Base-by-base conservation (phyloP, 2,797 vertebrate species). In the Pangasius mekongensis region DNA sequence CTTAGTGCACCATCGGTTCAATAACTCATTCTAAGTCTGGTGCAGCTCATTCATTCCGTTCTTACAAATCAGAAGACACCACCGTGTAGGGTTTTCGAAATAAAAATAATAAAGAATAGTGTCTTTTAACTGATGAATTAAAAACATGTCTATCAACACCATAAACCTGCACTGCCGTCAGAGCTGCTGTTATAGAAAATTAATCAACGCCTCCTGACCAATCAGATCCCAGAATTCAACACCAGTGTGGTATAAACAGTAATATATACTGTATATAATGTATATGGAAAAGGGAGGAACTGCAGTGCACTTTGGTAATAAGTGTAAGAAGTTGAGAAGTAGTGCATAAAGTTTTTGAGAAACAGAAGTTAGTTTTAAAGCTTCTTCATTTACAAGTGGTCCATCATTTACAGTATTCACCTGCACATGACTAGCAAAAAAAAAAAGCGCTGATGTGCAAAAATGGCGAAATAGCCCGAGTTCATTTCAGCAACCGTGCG, bases 401-500 rank as follows among this genome's bases (percentile, higher is more conserved):
- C 27, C 81, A 83, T 64, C 58, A 47, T 64, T 47, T 83, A 64
- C 81, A n/a, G 58, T 10, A 8, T n/a, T 83, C 60, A 64, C 81
- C 80, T 64, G 58, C 80, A 62, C 58, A n/a, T n/a, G 58, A 64
- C 81, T n/a, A 39, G 60, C 24, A 3, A 83, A 84, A 3, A 83
- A 84, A 3, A 83, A 84, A 84, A 83, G 1, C 13, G 82, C 82
- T 84, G 62, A 84, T 10, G 62, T 33, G 82, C 62, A 52, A 69
- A 54, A 83, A 83, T 0, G 80, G 36, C 9, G 22, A 82, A 82
- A 67, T 9, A 49, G 18, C 39, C 82, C 3, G 16, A 49, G 82
- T 22, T 67, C n/a, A 33, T 67, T 84, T 66, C n/a, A 14, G 82
- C 30, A n/a, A 67, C 43, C 13, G 56, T 71, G 81, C 4, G 74